Conservation (phyloP, 2,888 invertebrate genomes). For the Idaea straminata region DNA sequence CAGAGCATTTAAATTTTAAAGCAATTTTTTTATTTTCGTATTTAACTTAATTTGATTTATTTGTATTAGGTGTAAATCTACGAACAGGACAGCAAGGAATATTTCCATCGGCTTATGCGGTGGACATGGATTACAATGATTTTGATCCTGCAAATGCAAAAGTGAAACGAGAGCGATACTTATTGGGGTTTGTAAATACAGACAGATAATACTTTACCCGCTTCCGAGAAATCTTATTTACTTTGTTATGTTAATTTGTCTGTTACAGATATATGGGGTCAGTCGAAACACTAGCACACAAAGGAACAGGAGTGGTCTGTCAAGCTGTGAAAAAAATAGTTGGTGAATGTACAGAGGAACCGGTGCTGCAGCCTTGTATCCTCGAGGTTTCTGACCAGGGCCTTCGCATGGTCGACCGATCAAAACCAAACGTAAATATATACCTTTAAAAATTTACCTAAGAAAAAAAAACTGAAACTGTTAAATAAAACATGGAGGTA, state of each 20-base stretch:
- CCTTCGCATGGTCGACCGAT: conserved; percentile 95
- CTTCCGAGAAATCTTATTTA: not conserved
- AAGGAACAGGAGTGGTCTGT: conserved; percentile 97
- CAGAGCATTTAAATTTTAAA: conserved; percentile 6
- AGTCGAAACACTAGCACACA: conserved; percentile 96
- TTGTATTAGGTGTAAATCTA: conserved; percentile 91
- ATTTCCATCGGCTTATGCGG: conserved; percentile 98
- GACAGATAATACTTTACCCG: not conserved
- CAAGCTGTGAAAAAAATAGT: conserved; percentile 94
- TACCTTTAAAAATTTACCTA: not conserved
- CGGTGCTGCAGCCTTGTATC: conserved; percentile 90
- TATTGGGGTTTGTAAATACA: conserved; percentile 82
- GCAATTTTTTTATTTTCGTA: not conserved
- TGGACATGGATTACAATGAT: conserved; percentile 97
- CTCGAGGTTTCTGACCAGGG: conserved; percentile 98
- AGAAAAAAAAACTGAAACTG: not conserved
- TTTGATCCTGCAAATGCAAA: conserved; percentile 93
- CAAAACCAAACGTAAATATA: conserved; percentile 84
- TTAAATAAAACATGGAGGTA: no score
- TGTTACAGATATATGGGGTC: conserved; percentile 90
- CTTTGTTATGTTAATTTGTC: not conserved
- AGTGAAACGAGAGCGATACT: conserved; percentile 91
- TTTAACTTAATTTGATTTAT: conserved; percentile 7
- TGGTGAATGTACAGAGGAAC: conserved; percentile 83
- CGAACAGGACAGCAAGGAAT: conserved; percentile 96